Evolutionary conservation across 2,888 invertebrate genomes (phyloP).

Genomic region (Acanthosepion esculentum): DNA sequence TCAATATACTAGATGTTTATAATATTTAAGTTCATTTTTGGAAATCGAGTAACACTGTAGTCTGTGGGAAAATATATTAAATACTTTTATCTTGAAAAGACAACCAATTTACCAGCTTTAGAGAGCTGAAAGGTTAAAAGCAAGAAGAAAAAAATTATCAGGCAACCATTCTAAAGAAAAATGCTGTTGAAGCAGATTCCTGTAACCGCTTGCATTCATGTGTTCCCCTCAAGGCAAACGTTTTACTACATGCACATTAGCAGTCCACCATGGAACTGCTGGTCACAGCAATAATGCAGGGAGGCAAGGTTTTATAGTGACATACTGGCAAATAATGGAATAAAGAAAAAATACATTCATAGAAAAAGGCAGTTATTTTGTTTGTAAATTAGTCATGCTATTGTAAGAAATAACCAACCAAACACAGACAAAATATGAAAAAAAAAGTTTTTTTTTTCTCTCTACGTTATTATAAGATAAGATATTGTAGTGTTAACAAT

Average conservation of each 20-base stretch:
- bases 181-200: background rate
- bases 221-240: background rate
- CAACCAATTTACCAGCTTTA: background rate
- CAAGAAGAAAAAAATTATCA: background rate
- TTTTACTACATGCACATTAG: background rate
- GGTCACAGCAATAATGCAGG: slow-evolving; percentile 5
- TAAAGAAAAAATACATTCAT: background rate
- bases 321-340: background rate
- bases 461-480: too few relatives aligned
- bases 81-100: background rate
- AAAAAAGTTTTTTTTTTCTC: background rate
- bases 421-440: background rate
- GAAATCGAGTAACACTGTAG: background rate
- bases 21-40: too few relatives aligned
- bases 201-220: background rate
- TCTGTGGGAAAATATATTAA: background rate
- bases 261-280: background rate
- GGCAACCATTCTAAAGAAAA: background rate
- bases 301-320: background rate
- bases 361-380: background rate
- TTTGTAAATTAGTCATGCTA: background rate
- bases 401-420: slow-evolving; percentile 25
- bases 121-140: background rate
- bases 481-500: too few relatives aligned
- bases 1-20: background rate